Evolutionary conservation across 2,888 invertebrate species (phyloP).

Genomic region (Lacanobia oleracea): DNA sequence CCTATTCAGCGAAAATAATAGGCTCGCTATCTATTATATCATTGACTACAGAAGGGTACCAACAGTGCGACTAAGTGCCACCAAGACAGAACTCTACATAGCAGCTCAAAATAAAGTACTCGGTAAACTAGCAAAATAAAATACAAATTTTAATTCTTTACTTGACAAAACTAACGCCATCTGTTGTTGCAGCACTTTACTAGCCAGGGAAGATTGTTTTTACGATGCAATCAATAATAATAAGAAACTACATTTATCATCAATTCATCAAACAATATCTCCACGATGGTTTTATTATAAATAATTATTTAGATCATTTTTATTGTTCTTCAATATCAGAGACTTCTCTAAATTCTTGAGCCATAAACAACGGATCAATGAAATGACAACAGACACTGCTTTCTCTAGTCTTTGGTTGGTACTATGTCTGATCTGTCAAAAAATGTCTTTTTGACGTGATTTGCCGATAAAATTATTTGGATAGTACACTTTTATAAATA

Average conservation of each 20-base stretch:
- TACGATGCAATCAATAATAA: background rate
- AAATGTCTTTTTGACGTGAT: conserved; percentile 86
- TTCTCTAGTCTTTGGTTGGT: conserved; percentile 50
- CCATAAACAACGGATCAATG: conserved; percentile 47
- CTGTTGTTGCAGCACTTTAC: conserved; percentile 13
- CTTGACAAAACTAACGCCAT: conserved; percentile 36
- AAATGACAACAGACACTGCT: conserved; percentile 14
- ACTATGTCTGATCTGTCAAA: conserved; percentile 70
- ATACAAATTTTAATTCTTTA: background rate
- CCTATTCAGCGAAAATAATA: background rate
- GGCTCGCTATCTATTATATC: background rate
- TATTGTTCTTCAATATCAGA: background rate
- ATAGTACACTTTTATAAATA: conserved; percentile 82
- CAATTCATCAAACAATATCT: background rate
- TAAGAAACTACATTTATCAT: background rate
- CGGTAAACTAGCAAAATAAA: background rate
- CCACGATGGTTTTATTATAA: background rate
- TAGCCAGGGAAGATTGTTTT: background rate
- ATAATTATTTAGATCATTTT: background rate
- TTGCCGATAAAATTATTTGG: conserved; percentile 83
- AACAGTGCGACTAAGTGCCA: too few species aligned
- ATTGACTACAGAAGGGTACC: too few species aligned
- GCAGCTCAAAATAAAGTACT: background rate
- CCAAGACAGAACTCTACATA: too few species aligned
- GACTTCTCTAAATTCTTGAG: conserved; percentile 3